Conservation (phyloP, 2,113 vertebrate genomes). For the Dicrurus megarhynchus region DNA sequence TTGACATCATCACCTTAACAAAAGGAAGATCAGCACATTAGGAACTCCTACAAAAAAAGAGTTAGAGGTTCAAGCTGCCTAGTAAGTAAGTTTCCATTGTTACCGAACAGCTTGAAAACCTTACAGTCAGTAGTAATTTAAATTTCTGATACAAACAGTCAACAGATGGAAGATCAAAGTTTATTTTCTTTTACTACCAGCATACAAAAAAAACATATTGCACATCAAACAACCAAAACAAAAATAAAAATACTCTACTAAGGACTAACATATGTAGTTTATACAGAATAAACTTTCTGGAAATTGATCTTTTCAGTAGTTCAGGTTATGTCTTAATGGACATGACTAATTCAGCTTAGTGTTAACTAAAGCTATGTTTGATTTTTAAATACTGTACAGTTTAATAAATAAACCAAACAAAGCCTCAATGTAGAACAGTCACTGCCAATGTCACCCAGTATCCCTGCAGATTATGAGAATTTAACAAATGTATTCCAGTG, state of each 20-base stretch:
- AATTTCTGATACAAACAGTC: slow-evolving; percentile 75
- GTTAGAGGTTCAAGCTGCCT: neutral
- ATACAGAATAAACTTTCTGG: slow-evolving; percentile 90
- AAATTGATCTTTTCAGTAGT: slow-evolving; percentile 98
- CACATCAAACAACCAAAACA: slow-evolving; percentile 99
- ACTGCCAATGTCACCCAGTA: slow-evolving; percentile 86
- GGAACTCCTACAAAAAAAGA: neutral
- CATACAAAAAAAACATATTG: slow-evolving; percentile 99
- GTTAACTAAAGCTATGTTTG: slow-evolving; percentile 89
- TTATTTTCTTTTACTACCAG: slow-evolving; percentile 99
- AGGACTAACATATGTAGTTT: slow-evolving; percentile 87
- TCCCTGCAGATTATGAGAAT: slow-evolving; percentile 86
- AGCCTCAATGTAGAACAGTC: slow-evolving; percentile 91
- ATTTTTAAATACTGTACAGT: slow-evolving; percentile 99
- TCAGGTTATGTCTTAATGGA: slow-evolving; percentile 87
- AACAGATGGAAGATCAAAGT: slow-evolving; percentile 96
- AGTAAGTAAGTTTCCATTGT: neutral
- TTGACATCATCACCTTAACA: neutral
- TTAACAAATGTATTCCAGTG: slow-evolving; percentile 81
- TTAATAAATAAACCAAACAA: slow-evolving; percentile 99
- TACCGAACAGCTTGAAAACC: neutral
- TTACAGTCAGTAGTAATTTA: neutral
- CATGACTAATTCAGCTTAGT: slow-evolving; percentile 90
- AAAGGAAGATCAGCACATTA: neutral
- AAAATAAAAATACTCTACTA: slow-evolving; percentile 85